Percentiles rank a stretch among this genome's conserved stretches.
These are phyloP conservation scores for Pseudorasbora parva DNA, from an alignment of 2,113 vertebrate genomes.

Conservation along the genomic window DNA sequence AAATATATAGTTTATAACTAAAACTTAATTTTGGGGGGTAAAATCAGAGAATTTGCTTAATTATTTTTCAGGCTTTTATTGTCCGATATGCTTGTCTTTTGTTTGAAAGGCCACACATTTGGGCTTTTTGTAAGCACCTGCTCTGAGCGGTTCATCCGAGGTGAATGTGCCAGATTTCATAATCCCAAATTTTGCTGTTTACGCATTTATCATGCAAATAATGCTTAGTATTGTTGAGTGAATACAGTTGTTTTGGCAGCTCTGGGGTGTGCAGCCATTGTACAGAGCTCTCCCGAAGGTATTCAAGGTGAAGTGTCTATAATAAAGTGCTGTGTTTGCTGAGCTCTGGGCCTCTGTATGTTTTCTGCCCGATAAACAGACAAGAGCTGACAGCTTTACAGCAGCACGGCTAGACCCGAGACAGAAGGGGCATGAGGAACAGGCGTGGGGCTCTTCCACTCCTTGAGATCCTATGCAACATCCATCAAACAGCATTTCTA, in stretches of 20 bases:
- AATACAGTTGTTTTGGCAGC: conserved; percentile 41
- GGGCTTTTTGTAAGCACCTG: conserved; percentile 7
- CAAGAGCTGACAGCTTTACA: conserved; percentile 45
- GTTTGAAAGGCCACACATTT: conserved; percentile 10
- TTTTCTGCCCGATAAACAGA: conserved; percentile 43
- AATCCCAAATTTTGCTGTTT: conserved; percentile 31
- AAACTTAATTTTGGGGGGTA: not conserved
- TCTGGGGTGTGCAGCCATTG: not conserved
- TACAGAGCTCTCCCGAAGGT: conserved; percentile 19
- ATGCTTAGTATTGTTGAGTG: conserved; percentile 5
- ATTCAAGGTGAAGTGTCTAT: conserved; percentile 46
- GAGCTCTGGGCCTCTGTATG: conserved; percentile 23
- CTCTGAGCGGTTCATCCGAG: not conserved
- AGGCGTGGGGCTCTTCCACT: not conserved
- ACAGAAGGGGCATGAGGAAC: conserved; percentile 22
- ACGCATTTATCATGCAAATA: conserved; percentile 17
- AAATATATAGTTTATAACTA: conserved; percentile 3
- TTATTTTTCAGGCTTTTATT: not conserved
- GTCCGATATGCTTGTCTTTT: not conserved
- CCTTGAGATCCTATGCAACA: not conserved
- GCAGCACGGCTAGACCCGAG: not conserved
- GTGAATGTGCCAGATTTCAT: conserved; percentile 8
- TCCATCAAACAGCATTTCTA: conserved; percentile 22
- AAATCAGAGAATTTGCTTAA: not conserved
- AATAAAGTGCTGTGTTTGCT: conserved; percentile 30